A percentile compares a stretch with the other conserved stretches of the same genome.
phyloP scores from a whole-genome alignment of 2,888 invertebrate genomes.

The Cheiracanthium punctorium region DNA sequence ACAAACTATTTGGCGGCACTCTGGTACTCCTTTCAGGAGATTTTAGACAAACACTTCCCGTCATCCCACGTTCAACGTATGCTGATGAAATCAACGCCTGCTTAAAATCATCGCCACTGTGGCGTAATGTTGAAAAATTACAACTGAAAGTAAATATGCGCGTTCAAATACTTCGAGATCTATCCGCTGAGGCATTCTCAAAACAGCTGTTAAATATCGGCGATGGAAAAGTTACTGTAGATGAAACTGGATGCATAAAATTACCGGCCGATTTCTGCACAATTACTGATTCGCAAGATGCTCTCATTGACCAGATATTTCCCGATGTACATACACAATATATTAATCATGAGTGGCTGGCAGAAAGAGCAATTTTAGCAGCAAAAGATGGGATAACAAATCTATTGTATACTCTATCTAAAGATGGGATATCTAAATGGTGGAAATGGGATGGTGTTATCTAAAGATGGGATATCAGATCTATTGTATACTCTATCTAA shows the following conservation, averaged over 20 bases:
- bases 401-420: too few relatives aligned
- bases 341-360: conserved; percentile 45
- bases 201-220: conserved; percentile 48
- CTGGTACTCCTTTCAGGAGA: conserved; percentile 72
- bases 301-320: conserved; percentile 32
- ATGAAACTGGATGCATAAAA: background rate
- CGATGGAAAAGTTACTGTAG: conserved; percentile 14
- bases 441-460: too few relatives aligned
- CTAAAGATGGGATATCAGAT: too few relatives aligned
- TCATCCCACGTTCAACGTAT: conserved; percentile 38
- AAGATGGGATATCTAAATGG: too few relatives aligned
- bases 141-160: conserved; percentile 67
- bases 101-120: conserved; percentile 71
- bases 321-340: conserved; percentile 16
- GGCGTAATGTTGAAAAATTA: conserved; percentile 65
- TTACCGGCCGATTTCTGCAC: background rate
- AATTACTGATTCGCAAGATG: background rate
- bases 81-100: background rate
- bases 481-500: too few relatives aligned
- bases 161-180: conserved; percentile 48
- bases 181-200: conserved; percentile 37
- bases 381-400: conserved; percentile 68
- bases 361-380: conserved; percentile 65
- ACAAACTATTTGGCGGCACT: conserved; percentile 59
- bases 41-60: conserved; percentile 72